A percentile compares a stretch with the other conserved stretches of the same genome.
phyloP scores from a whole-genome alignment of 2,888 invertebrate species.

The Parnassius mnemosyne region DNA sequence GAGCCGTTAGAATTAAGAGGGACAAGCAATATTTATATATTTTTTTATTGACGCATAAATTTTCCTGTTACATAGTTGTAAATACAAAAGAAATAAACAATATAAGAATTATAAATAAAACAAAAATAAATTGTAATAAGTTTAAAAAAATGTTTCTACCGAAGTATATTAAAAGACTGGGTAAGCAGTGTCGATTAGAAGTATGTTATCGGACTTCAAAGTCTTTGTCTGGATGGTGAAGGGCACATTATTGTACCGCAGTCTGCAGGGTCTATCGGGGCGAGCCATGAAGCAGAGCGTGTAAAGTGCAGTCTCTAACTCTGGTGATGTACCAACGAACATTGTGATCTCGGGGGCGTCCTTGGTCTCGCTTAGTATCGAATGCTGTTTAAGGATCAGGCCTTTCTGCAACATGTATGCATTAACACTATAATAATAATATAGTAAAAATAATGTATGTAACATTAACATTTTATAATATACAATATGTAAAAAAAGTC shows the following conservation, averaged over 20 bases:
- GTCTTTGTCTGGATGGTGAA: constrained; percentile 73
- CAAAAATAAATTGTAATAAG: background rate
- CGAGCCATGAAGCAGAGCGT: constrained; percentile 92
- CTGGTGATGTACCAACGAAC: constrained; percentile 94
- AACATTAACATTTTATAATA: no score
- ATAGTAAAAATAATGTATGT: no score
- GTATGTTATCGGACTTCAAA: constrained; percentile 57
- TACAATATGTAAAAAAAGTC: no score
- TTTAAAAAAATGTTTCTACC: background rate
- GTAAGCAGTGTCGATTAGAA: constrained; percentile 67
- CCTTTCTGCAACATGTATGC: constrained; percentile 82
- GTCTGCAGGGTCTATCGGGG: constrained; percentile 86
- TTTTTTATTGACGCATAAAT: background rate
- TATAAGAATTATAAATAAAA: background rate
- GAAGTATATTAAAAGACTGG: constrained; percentile 40
- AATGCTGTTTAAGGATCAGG: constrained; percentile 86
- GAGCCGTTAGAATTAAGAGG: no score
- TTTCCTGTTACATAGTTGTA: no score
- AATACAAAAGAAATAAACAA: no score
- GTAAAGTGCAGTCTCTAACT: constrained; percentile 93
- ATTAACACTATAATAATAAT: no score
- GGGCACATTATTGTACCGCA: constrained; percentile 70
- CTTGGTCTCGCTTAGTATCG: constrained; percentile 84
- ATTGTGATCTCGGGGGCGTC: constrained; percentile 89
- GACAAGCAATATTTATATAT: background rate